phyloP scores from a whole-genome alignment of 2,797 vertebrate species.

The Uromys caudimaculatus region DNA sequence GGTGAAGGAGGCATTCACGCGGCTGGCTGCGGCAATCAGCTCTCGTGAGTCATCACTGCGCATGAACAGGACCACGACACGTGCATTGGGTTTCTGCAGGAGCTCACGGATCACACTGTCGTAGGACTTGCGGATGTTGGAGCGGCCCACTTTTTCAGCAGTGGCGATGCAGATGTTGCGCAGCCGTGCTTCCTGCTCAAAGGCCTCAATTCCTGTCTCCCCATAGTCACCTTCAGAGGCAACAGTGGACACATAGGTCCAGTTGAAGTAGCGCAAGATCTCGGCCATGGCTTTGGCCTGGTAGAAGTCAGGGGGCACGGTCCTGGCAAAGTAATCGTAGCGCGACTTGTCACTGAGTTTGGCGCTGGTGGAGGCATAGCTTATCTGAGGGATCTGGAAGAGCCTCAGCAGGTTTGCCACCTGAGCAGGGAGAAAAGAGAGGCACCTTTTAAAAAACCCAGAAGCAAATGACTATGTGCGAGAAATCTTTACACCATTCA shows the following conservation, averaged over 20 bases:
- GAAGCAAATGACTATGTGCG: neutral
- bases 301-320: constrained; percentile 98
- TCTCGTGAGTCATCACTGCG: constrained; percentile 96
- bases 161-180: constrained; percentile 99
- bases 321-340: constrained; percentile 98
- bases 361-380: constrained; percentile 98
- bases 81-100: constrained; percentile 97
- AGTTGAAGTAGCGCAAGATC: constrained; percentile 97
- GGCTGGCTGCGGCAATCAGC: constrained; percentile 94
- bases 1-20: constrained; percentile 96
- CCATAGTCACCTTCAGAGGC: constrained; percentile 98
- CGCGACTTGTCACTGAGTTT: constrained; percentile 98
- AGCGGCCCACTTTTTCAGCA: constrained; percentile 97
- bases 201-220: constrained; percentile 98
- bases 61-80: constrained; percentile 97
- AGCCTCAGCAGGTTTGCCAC: constrained; percentile 98
- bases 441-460: neutral
- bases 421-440: constrained; percentile 82
- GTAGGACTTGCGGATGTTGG: constrained; percentile 97
- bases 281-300: constrained; percentile 99
- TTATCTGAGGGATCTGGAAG: constrained; percentile 99
- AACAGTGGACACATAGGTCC: constrained; percentile 98
- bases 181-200: constrained; percentile 96
- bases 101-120: constrained; percentile 96
- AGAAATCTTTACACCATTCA: neutral